phyloP scores from a whole-genome alignment of 2,888 invertebrate species.

The Orthonevra nobilis region DNA sequence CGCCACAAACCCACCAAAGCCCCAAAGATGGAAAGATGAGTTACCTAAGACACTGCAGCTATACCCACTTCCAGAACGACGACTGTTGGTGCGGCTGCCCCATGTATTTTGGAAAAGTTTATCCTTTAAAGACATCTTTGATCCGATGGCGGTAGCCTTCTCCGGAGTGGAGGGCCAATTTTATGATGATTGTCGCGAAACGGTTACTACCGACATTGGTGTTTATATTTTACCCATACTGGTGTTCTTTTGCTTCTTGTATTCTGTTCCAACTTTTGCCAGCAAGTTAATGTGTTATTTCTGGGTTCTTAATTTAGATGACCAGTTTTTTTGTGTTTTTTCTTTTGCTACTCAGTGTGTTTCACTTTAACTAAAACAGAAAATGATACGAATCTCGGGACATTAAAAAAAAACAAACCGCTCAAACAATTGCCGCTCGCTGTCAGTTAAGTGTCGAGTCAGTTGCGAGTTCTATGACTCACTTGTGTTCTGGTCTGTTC shows the following conservation, averaged over 20 bases:
- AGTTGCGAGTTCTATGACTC: constrained; percentile 53
- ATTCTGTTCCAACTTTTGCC: too few relatives aligned
- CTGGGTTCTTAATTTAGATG: constrained; percentile 55
- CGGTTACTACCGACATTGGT: constrained; percentile 35
- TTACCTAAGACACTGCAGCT: constrained; percentile 80
- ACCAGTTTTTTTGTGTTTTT: too few relatives aligned
- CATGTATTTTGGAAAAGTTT: constrained; percentile 79
- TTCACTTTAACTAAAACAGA: constrained; percentile 28
- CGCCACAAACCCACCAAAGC: too few relatives aligned
- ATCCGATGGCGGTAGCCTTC: background rate
- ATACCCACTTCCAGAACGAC: constrained; percentile 79
- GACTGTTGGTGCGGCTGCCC: constrained; percentile 79
- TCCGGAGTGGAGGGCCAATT: constrained; percentile 20
- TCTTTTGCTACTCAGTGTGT: constrained; percentile 4
- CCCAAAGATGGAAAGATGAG: constrained; percentile 63
- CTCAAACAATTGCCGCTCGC: constrained; percentile 64
- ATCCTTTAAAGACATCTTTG: constrained; percentile 74
- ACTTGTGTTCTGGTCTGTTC: constrained; percentile 34
- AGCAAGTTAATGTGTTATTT: constrained; percentile 52
- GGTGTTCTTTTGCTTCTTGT: background rate
- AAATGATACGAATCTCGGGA: constrained; percentile 48
- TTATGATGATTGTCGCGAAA: constrained; percentile 43
- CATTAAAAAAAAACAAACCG: constrained; percentile 20
- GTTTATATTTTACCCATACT: too few relatives aligned
- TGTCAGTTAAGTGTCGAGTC: too few relatives aligned